Percentiles rank a stretch among this genome's conserved stretches.
Evolutionary conservation across 2,888 invertebrate genomes (phyloP).

Genomic region (Eupithecia subfuscata): DNA sequence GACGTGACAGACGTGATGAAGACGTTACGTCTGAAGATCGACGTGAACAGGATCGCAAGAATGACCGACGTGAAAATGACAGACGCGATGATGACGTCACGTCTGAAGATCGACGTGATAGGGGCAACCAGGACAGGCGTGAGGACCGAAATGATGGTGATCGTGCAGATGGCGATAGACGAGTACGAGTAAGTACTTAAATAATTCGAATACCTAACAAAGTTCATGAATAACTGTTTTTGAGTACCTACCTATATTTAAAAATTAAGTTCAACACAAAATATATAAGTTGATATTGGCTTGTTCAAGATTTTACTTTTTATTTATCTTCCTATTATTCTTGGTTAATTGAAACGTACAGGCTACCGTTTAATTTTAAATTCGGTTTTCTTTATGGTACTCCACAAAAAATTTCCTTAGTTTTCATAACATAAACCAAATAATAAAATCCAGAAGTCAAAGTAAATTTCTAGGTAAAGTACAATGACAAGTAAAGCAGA

Average conservation of each 20-base stretch:
- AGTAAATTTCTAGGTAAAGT: background rate
- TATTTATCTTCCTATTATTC: background rate
- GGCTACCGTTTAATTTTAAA: background rate
- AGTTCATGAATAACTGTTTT: background rate
- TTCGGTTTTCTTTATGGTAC: background rate
- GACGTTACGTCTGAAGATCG: too few relatives aligned
- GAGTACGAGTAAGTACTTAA: background rate
- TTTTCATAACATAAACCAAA: background rate
- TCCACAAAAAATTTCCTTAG: background rate
- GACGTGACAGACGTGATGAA: background rate
- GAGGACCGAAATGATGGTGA: background rate
- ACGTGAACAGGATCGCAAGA: too few relatives aligned
- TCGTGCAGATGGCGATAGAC: slow-evolving; percentile 1
- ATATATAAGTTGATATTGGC: background rate
- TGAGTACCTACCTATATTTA: background rate
- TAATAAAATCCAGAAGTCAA: background rate
- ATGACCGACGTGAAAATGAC: too few relatives aligned
- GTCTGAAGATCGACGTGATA: too few relatives aligned
- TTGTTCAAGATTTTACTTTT: background rate
- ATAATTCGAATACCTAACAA: too few relatives aligned
- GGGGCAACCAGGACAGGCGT: background rate
- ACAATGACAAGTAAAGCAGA: background rate
- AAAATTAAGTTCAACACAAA: background rate
- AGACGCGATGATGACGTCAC: too few relatives aligned
- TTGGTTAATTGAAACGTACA: background rate